Percentiles rank a stretch among this genome's conserved stretches.
phyloP scores from a whole-genome alignment of 2,113 vertebrate genomes.

The Callorhinus ursinus region DNA sequence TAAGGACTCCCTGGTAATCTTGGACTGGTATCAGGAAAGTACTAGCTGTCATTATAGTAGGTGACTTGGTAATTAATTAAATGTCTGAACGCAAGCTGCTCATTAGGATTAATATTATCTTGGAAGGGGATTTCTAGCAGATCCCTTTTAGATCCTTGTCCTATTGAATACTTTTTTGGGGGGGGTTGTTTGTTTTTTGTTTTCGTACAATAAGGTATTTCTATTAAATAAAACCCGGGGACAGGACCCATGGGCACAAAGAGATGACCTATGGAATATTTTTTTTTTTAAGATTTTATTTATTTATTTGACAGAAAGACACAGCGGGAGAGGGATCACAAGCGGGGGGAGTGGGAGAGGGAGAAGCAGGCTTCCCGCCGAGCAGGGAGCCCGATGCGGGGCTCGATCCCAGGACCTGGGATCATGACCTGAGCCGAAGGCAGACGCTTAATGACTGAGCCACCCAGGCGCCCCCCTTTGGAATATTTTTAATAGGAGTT shows the following conservation, averaged over 20 bases:
- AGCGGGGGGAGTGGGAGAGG: too few species aligned
- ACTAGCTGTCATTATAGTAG: neutral
- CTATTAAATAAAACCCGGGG: neutral
- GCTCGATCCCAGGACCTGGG: too few species aligned
- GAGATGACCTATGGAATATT: neutral
- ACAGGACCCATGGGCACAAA: neutral
- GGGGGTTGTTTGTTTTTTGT: neutral
- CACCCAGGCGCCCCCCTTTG: neutral
- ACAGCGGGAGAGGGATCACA: too few species aligned
- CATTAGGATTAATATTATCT: neutral
- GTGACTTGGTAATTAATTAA: neutral
- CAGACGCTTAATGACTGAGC: too few species aligned
- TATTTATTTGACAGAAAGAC: too few species aligned
- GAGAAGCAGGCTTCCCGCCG: too few species aligned
- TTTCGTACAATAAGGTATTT: neutral
- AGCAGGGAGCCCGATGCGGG: too few species aligned
- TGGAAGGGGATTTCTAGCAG: neutral
- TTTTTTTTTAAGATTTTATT: neutral
- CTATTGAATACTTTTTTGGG: neutral
- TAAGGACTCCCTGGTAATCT: neutral
- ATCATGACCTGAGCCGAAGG: too few species aligned
- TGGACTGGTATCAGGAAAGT: neutral
- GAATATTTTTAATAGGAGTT: constrained; percentile 39
- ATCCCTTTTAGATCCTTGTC: neutral
- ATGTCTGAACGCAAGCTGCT: neutral